Evolutionary conservation across 2,797 vertebrate species (phyloP), one percentile per base, ranked within the genome.

Genomic region (Bryconaethiops microstoma): DNA sequence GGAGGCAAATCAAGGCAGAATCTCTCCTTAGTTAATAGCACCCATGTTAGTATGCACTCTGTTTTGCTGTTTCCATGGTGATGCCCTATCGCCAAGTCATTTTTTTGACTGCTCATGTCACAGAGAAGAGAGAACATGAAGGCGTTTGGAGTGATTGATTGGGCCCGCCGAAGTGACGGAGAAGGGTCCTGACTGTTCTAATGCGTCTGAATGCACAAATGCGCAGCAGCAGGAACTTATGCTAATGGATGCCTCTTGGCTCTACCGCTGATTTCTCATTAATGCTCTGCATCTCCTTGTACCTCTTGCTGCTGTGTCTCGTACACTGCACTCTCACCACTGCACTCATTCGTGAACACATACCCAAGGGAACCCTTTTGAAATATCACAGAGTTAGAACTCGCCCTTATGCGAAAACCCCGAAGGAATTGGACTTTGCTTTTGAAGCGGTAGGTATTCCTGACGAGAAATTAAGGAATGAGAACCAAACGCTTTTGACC

Each of bases 61-160:
- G 68, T 82, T 81, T 60, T 48, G 21, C 60, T 59, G 80, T 82
- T 82, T 78, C 81, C 76, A 78, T 82, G 73, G 68, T 55, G 39
- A 82, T 75, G 76, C 29, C 55, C 40, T 69, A 45, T 63, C 29
- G 19, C 17, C 19, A 10, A 74, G 71, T 42, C 54, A 40, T 74
- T 40, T 52, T 82, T 82, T 62, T 67, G 63, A 16, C 76, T 19
- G 59, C 72, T 54, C 9, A 21, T 29, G 40, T 45, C 29, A 55
- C 29, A 54, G 64, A 82, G n/a, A 19, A 55, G 68, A 35, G 54
- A 78, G 76, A 54, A 42, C 42, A 13, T 29, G 81, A 62, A 78
- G 69, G 69, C 68, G 81, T 54, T 59, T 19, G 64, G 54, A 74
- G 62, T 78, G 76, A 82, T 78, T 52, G 76, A 82, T 69, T 62